A percentile compares a stretch with the other conserved stretches of the same genome.
These are phyloP conservation scores for Drosophila jambulina DNA, from an alignment of 1,140 invertebrate species.

Conservation along the genomic window DNA sequence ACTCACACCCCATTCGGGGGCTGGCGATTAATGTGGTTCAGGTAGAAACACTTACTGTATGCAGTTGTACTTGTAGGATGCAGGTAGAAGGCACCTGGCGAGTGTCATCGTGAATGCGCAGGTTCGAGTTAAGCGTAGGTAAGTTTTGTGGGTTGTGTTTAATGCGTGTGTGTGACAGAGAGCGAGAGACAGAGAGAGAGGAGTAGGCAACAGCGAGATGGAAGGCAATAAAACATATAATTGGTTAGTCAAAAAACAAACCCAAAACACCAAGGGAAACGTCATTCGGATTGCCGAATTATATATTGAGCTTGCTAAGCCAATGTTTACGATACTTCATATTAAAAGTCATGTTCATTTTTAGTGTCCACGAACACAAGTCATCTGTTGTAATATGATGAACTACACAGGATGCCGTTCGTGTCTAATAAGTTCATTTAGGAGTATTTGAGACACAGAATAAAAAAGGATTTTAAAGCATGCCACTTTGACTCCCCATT, in stretches of 20 bases:
- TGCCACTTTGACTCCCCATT: slow-evolving; percentile 50
- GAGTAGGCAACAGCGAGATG: slow-evolving; percentile 61
- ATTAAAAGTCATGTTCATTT: not conserved
- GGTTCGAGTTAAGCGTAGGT: slow-evolving; percentile 55
- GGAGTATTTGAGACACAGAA: slow-evolving; percentile 54
- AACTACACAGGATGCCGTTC: slow-evolving; percentile 55
- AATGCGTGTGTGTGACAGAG: slow-evolving; percentile 50
- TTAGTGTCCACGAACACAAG: slow-evolving; percentile 42
- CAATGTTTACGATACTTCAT: not conserved
- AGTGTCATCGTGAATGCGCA: slow-evolving; percentile 75
- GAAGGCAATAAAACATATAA: slow-evolving; percentile 74
- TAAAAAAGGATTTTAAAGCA: not conserved
- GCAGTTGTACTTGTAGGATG: slow-evolving; percentile 88
- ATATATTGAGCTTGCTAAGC: slow-evolving; percentile 35
- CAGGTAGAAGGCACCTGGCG: slow-evolving; percentile 87
- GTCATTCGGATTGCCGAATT: slow-evolving; percentile 6
- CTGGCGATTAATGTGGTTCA: slow-evolving; percentile 6
- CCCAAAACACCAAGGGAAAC: slow-evolving; percentile 59
- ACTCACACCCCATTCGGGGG: slow-evolving; percentile 1
- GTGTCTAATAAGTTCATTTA: slow-evolving; percentile 18
- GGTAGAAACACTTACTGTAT: slow-evolving; percentile 88
- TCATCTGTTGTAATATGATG: slow-evolving; percentile 49
- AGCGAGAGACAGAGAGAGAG: slow-evolving; percentile 48
- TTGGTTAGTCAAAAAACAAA: slow-evolving; percentile 69
- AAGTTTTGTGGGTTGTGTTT: slow-evolving; percentile 27